Evolutionary conservation across 1,140 invertebrate genomes (phyloP).

Genomic region (silkworm (Bombyx mori)): DNA sequence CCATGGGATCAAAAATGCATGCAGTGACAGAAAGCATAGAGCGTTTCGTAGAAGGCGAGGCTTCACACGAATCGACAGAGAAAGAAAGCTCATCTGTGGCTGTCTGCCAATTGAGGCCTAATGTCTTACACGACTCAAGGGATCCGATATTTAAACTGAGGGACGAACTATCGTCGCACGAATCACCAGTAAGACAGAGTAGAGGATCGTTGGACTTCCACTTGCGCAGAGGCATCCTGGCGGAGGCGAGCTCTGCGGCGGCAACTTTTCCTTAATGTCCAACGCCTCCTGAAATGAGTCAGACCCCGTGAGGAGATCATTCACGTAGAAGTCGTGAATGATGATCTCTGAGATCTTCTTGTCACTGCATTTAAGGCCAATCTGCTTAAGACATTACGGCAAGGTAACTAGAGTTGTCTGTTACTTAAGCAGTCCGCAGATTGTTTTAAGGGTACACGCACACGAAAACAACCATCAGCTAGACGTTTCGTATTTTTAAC

Average conservation of each 20-base stretch:
- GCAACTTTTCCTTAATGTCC: neutral
- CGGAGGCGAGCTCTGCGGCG: neutral
- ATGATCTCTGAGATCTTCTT: constrained; percentile 17
- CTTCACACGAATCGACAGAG: no score
- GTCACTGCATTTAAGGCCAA: constrained; percentile 19
- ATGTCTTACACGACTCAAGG: no score
- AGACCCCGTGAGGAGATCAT: constrained; percentile 33
- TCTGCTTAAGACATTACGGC: no score
- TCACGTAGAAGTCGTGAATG: constrained; percentile 42
- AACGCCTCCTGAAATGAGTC: neutral
- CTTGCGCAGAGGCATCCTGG: neutral
- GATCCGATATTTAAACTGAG: no score
- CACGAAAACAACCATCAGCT: constrained; percentile 26
- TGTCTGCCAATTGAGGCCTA: no score
- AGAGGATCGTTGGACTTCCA: neutral
- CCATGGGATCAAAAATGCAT: no score
- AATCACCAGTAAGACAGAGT: constrained; percentile 6
- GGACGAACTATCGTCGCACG: neutral
- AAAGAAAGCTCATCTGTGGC: no score
- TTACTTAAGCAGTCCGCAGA: constrained; percentile 25
- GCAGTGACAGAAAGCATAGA: no score
- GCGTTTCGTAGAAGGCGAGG: no score
- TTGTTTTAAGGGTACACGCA: constrained; percentile 8
- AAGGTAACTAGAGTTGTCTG: no score
- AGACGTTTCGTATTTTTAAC: constrained; percentile 16